Percentiles rank a stretch among this genome's conserved stretches.
Conservation (phyloP, 53 echinoderm and acorn worm species). For the Luidia sarsii region DNA sequence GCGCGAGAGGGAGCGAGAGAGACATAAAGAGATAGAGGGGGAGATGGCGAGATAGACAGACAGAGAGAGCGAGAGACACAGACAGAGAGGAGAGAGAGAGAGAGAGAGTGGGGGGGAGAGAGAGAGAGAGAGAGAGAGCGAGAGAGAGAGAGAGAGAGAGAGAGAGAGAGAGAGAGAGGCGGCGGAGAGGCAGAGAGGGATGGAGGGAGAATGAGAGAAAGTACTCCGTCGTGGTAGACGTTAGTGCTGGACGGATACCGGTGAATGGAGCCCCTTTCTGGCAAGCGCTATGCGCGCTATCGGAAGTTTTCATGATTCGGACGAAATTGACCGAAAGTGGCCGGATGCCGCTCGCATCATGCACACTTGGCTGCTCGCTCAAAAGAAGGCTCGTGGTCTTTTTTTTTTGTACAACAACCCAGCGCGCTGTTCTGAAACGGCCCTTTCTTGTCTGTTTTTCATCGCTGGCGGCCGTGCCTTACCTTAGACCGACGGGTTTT, state of each 20-base stretch:
- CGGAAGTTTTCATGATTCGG: slow-evolving; percentile 44
- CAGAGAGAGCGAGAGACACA: too few species aligned
- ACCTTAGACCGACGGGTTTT: slow-evolving; percentile 8
- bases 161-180: too few species aligned
- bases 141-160: too few species aligned
- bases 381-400: background rate
- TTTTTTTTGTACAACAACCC: background rate
- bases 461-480: slow-evolving; percentile 1
- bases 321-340: slow-evolving; percentile 57
- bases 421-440: background rate
- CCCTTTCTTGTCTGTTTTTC: background rate
- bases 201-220: too few species aligned
- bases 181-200: too few species aligned
- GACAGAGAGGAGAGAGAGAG: too few species aligned
- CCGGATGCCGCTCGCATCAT: slow-evolving; percentile 40
- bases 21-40: too few species aligned
- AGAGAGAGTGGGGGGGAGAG: too few species aligned
- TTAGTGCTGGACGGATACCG: slow-evolving; percentile 15
- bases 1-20: too few species aligned
- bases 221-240: slow-evolving; percentile 4
- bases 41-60: too few species aligned
- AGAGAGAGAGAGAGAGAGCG: too few species aligned
- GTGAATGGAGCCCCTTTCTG: slow-evolving; percentile 4
- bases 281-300: slow-evolving; percentile 11
- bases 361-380: slow-evolving; percentile 21